These are phyloP conservation scores for Apteryx mantelli DNA, from an alignment of 2,113 vertebrate species.

Conservation along the genomic window DNA sequence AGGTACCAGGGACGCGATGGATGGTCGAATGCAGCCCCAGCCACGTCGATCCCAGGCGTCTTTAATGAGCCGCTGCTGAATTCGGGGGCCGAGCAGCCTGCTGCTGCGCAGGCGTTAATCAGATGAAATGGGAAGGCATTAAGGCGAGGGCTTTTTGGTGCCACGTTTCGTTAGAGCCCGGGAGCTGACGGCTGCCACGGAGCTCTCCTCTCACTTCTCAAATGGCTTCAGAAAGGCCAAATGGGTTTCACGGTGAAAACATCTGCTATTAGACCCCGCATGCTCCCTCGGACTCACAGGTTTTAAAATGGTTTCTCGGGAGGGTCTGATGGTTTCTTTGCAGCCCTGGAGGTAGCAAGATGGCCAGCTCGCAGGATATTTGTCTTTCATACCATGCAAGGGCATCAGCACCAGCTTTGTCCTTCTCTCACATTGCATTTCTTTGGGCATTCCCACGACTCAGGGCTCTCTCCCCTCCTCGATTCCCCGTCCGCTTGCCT, in stretches of 20 bases:
- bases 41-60: neutral
- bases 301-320: neutral
- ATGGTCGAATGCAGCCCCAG: fast-evolving
- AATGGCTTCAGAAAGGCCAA: fast-evolving
- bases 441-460: neutral
- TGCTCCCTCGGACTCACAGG: fast-evolving
- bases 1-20: too few species aligned
- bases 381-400: neutral
- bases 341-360: neutral
- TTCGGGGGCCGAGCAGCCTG: neutral
- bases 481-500: neutral
- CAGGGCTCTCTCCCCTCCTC: neutral
- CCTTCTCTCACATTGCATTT: neutral
- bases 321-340: neutral
- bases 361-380: neutral
- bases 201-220: neutral
- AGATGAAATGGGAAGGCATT: neutral
- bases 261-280: neutral
- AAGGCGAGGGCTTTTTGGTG: neutral
- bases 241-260: neutral
- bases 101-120: fast-evolving
- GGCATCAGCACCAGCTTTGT: neutral
- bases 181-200: neutral
- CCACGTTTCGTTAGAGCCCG: neutral
- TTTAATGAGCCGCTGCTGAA: neutral